Evolutionary conservation across 2,797 vertebrate species (phyloP).

Genomic region (Choloepus didactylus): DNA sequence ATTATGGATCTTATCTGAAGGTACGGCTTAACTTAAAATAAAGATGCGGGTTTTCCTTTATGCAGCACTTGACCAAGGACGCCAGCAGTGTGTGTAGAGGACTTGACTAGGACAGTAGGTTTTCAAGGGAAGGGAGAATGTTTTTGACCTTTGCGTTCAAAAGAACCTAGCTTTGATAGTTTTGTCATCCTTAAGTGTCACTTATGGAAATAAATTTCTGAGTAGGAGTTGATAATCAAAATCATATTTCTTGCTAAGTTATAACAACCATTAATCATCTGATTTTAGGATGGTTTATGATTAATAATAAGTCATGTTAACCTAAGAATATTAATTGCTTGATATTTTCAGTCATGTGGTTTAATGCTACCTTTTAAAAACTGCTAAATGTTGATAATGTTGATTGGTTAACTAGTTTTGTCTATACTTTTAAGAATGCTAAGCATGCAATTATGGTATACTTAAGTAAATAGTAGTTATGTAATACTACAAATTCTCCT

Average conservation of each 20-base stretch:
- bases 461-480: neutral
- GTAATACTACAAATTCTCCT: neutral
- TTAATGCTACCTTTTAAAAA: neutral
- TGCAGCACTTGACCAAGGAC: neutral
- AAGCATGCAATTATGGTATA: neutral
- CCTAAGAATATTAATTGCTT: neutral
- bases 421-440: neutral
- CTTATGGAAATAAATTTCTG: slow-evolving; percentile 33
- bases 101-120: neutral
- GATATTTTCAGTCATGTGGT: neutral
- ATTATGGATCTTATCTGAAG: slow-evolving; percentile 99
- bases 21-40: slow-evolving; percentile 89
- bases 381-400: neutral
- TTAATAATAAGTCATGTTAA: neutral
- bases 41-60: neutral
- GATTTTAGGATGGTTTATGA: neutral
- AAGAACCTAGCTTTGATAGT: neutral
- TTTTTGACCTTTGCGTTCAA: slow-evolving; percentile 55
- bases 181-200: slow-evolving; percentile 28
- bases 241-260: neutral
- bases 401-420: neutral
- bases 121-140: slow-evolving; percentile 38
- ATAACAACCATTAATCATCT: neutral
- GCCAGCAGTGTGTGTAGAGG: neutral
- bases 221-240: slow-evolving; percentile 24